phyloP scores from a whole-genome alignment of 2,113 vertebrate species.

The Podarcis muralis region DNA sequence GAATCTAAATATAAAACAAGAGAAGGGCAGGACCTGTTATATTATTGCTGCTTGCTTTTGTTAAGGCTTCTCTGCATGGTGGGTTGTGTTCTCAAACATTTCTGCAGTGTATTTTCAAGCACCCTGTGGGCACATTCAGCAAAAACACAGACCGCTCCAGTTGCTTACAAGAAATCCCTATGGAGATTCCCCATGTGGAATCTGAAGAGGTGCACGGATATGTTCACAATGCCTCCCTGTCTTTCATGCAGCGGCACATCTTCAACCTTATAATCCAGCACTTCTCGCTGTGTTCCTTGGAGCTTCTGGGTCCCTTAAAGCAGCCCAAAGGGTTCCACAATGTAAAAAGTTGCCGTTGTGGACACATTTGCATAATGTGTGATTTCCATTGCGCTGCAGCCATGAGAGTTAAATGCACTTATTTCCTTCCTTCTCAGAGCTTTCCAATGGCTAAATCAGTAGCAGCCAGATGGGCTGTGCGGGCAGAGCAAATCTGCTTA shows the following conservation, averaged over 20 bases:
- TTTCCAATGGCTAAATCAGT: too few relatives aligned
- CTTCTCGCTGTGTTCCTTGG: too few relatives aligned
- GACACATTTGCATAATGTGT: too few relatives aligned
- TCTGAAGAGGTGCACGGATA: neutral
- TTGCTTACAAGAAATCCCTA: neutral
- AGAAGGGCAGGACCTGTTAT: neutral
- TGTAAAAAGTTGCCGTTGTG: too few relatives aligned
- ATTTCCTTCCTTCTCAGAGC: too few relatives aligned
- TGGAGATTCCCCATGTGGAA: neutral
- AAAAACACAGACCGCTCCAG: neutral
- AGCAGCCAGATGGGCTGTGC: too few relatives aligned
- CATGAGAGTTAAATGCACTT: too few relatives aligned
- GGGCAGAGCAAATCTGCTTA: too few relatives aligned
- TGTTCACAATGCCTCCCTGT: neutral
- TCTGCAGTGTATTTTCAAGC: neutral
- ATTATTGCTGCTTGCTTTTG: neutral
- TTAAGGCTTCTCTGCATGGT: neutral
- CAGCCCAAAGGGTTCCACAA: too few relatives aligned
- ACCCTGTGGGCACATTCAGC: neutral
- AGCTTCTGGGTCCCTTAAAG: too few relatives aligned
- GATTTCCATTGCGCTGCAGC: too few relatives aligned
- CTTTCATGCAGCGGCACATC: neutral
- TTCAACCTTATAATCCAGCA: neutral
- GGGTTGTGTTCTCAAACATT: neutral
- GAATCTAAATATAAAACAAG: conserved; percentile 74